A percentile compares a stretch with the other conserved stretches of the same genome.
Conservation (phyloP, 2,113 vertebrate species). For the Mobula hypostoma region DNA sequence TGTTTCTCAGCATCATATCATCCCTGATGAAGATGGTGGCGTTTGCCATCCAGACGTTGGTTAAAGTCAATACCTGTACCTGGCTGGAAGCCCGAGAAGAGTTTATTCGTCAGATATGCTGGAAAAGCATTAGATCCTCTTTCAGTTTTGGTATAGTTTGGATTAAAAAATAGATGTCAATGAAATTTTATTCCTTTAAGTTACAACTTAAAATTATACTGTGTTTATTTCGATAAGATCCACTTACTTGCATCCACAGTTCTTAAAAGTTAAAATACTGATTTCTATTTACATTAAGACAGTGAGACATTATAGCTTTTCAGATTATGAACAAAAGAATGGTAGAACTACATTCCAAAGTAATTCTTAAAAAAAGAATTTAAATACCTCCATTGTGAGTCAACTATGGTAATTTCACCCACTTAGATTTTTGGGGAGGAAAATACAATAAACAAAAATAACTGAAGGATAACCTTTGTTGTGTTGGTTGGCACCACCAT, state of each 20-base stretch:
- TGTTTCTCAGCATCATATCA: no score
- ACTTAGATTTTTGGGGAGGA: no score
- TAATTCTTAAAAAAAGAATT: background rate
- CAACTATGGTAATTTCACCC: background rate
- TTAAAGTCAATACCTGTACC: no score
- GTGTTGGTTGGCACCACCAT: no score
- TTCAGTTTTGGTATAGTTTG: no score
- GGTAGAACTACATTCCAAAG: background rate
- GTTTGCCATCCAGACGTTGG: no score
- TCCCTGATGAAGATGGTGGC: no score
- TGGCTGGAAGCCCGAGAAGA: no score
- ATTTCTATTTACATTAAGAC: background rate
- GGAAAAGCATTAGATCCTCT: no score
- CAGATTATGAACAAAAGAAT: background rate
- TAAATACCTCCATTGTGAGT: background rate
- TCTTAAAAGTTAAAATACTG: background rate
- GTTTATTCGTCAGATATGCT: no score
- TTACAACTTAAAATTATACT: background rate
- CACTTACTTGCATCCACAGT: background rate
- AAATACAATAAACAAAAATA: no score
- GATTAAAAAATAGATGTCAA: background rate
- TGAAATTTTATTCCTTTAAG: background rate
- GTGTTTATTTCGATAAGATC: background rate
- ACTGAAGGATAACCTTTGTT: no score
- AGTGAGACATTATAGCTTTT: background rate